Conservation (phyloP, 2,888 invertebrate species). For the Chrysopilus asiliformis region DNA sequence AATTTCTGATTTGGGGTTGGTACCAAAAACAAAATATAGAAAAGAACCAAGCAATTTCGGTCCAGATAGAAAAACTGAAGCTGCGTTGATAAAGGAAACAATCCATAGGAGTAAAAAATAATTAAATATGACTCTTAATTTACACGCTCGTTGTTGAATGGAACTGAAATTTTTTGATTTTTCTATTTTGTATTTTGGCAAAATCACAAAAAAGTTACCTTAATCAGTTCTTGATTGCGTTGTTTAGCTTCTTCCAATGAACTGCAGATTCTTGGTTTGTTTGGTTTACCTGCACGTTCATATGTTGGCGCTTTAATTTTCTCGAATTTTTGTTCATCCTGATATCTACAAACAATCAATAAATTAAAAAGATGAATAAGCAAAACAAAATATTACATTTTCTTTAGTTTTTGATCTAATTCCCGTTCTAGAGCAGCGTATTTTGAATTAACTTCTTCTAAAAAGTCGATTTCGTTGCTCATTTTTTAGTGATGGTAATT, state of each 20-base stretch:
- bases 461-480: neutral
- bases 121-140: too few species aligned
- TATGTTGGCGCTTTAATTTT: neutral
- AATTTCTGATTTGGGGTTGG: too few species aligned
- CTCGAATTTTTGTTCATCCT: neutral
- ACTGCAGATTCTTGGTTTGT: neutral
- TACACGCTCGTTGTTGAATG: too few species aligned
- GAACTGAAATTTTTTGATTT: too few species aligned
- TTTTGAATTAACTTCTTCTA: neutral
- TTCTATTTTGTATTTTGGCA: neutral
- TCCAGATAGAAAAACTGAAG: too few species aligned
- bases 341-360: neutral
- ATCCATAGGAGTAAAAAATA: too few species aligned
- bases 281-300: too few species aligned
- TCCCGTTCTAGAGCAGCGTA: neutral
- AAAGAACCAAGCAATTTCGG: too few species aligned
- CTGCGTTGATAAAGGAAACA: too few species aligned
- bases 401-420: neutral
- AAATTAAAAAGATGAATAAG: neutral
- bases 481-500: too few species aligned
- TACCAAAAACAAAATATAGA: too few species aligned
- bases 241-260: neutral
- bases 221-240: neutral
- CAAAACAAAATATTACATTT: neutral
- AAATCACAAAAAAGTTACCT: too few species aligned